phyloP scores from a whole-genome alignment of 2,888 invertebrate genomes.

The Fissipunctia ypsillon region DNA sequence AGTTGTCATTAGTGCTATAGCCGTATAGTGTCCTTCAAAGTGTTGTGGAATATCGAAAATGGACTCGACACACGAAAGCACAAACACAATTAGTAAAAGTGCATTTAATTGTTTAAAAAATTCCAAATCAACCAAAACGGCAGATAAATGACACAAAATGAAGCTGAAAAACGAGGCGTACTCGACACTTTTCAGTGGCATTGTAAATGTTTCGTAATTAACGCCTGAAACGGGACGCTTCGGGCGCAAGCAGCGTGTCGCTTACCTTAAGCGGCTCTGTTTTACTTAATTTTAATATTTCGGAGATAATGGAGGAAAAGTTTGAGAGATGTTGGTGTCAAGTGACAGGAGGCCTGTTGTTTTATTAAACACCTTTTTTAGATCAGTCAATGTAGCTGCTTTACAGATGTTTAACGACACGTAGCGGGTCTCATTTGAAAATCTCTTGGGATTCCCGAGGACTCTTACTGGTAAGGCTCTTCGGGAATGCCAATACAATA shows the following conservation, averaged over 20 bases:
- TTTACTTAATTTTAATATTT: slow-evolving; percentile 55
- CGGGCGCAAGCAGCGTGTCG: slow-evolving; percentile 54
- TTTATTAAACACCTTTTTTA: background rate
- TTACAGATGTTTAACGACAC: background rate
- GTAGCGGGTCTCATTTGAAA: background rate
- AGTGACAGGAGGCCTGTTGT: background rate
- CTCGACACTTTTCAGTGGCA: slow-evolving; percentile 54
- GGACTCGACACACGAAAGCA: too few relatives aligned
- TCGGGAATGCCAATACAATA: too few relatives aligned
- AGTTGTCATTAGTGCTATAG: too few relatives aligned
- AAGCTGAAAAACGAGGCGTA: slow-evolving; percentile 38
- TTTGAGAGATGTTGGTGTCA: slow-evolving; percentile 27
- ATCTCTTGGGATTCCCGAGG: background rate
- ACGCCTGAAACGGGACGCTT: slow-evolving; percentile 54
- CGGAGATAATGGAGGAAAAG: slow-evolving; percentile 27
- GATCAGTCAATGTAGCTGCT: background rate
- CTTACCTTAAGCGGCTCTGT: slow-evolving; percentile 60
- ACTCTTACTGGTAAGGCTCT: too few relatives aligned
- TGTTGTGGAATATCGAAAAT: background rate
- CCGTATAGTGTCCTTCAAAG: too few relatives aligned
- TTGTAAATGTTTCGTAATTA: slow-evolving; percentile 61
- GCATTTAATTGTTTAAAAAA: background rate
- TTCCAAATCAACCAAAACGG: slow-evolving; percentile 15
- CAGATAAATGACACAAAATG: slow-evolving; percentile 44
- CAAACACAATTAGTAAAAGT: too few relatives aligned